These are phyloP conservation scores for Platichthys stellatus DNA, from an alignment of 2,113 vertebrate species.

Conservation along the genomic window DNA sequence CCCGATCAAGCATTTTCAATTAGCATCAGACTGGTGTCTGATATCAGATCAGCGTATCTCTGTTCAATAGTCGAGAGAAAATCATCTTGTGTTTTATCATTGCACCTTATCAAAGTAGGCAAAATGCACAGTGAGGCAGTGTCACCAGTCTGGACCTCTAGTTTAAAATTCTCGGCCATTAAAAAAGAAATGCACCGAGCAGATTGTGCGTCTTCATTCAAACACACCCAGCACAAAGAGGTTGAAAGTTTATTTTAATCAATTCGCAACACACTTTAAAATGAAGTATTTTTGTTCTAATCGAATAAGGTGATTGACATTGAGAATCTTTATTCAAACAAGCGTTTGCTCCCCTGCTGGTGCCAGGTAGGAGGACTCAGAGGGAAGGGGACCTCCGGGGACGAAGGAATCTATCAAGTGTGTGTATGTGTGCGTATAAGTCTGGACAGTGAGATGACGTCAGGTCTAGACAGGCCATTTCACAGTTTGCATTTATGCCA, in stretches of 20 bases:
- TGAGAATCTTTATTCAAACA: constrained; percentile 33
- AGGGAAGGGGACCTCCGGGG: constrained; percentile 71
- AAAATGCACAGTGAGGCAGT: too few species aligned
- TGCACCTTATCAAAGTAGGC: too few species aligned
- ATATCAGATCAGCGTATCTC: too few species aligned
- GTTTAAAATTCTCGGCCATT: neutral
- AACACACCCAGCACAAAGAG: neutral
- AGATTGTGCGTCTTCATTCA: neutral
- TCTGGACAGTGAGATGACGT: constrained; percentile 77
- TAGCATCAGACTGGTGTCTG: too few species aligned
- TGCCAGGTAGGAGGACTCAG: constrained; percentile 70
- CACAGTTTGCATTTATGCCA: constrained; percentile 72
- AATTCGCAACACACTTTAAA: too few species aligned
- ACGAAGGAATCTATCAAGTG: constrained; percentile 56
- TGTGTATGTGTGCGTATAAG: constrained; percentile 47
- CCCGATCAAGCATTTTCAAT: too few species aligned
- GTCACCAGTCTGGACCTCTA: neutral
- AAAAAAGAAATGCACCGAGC: neutral
- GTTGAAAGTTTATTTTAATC: neutral
- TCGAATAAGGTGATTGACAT: constrained; percentile 18
- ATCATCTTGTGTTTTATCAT: neutral
- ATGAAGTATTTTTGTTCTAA: neutral
- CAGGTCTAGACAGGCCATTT: constrained; percentile 80
- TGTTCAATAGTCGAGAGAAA: neutral
- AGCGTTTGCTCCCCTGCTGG: constrained; percentile 45